A percentile compares a stretch with the other conserved stretches of the same genome.
phyloP scores from a whole-genome alignment of 2,113 vertebrate species.

The Aix galericulata region DNA sequence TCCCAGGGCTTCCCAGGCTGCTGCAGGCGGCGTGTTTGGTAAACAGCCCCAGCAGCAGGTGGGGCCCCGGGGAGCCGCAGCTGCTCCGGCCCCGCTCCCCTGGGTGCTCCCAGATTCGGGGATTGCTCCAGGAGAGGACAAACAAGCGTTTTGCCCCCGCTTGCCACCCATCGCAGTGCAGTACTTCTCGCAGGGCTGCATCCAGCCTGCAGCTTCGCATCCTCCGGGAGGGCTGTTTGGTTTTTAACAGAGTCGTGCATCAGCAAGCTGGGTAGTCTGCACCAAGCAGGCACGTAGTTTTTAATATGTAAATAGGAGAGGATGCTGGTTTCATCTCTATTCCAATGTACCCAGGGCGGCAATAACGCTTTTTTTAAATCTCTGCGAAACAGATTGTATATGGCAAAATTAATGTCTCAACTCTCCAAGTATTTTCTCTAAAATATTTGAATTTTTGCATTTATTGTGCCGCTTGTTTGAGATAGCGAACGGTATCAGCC shows the following conservation, averaged over 20 bases:
- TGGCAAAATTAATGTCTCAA: slow-evolving; percentile 76
- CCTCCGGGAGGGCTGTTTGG: slow-evolving; percentile 36
- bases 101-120: slow-evolving; percentile 50
- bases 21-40: slow-evolving; percentile 64
- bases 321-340: slow-evolving; percentile 66
- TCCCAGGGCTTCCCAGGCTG: neutral
- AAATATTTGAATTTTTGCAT: slow-evolving; percentile 80
- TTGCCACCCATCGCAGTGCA: slow-evolving; percentile 61
- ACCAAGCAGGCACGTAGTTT: slow-evolving; percentile 57
- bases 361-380: slow-evolving; percentile 76
- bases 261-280: slow-evolving; percentile 52
- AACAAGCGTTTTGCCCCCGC: slow-evolving; percentile 61
- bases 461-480: slow-evolving; percentile 72
- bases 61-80: slow-evolving; percentile 70
- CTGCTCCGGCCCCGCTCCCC: slow-evolving; percentile 69
- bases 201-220: slow-evolving; percentile 21
- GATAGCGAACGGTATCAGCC: slow-evolving; percentile 38
- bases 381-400: slow-evolving; percentile 77
- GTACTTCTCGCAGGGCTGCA: slow-evolving; percentile 42
- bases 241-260: slow-evolving; percentile 50
- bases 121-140: slow-evolving; percentile 70
- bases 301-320: slow-evolving; percentile 75
- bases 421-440: slow-evolving; percentile 75
- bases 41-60: slow-evolving; percentile 74
- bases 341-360: slow-evolving; percentile 72